Percentiles rank a stretch among this genome's conserved stretches.
These are phyloP conservation scores for Melanchra persicariae DNA, from an alignment of 2,888 invertebrate species.

Conservation along the genomic window DNA sequence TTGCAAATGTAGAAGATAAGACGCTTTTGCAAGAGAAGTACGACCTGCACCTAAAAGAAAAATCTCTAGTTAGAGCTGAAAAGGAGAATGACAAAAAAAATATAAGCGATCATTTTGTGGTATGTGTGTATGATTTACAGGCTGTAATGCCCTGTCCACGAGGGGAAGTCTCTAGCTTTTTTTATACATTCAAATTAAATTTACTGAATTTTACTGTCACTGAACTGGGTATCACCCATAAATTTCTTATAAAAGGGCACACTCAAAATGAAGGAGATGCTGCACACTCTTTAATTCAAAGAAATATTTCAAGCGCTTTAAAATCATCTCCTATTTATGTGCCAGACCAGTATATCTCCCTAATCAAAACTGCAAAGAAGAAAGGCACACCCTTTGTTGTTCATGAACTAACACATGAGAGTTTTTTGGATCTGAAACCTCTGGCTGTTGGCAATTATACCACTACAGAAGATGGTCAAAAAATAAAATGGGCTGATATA, in stretches of 20 bases:
- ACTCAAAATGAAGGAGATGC: conserved; percentile 64
- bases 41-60: conserved; percentile 55
- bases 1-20: conserved; percentile 53
- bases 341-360: no score
- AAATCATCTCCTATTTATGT: conserved; percentile 63
- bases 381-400: no score
- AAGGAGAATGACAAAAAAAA: conserved; percentile 55
- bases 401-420: no score
- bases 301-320: conserved; percentile 38
- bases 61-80: conserved; percentile 48
- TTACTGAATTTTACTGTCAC: conserved; percentile 60
- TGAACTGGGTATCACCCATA: conserved; percentile 53
- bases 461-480: no score
- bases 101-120: conserved; percentile 38
- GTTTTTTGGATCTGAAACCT: no score
- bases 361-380: no score
- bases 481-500: no score
- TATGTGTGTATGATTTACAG: conserved; percentile 55
- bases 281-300: conserved; percentile 30
- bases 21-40: conserved; percentile 37
- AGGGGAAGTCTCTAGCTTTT: conserved; percentile 62
- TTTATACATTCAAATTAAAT: conserved; percentile 62
- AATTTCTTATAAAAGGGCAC: conserved; percentile 67
- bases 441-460: no score
- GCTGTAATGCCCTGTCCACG: conserved; percentile 63